phyloP scores from a whole-genome alignment of 2,888 invertebrate genomes.

The Muscina levida region DNA sequence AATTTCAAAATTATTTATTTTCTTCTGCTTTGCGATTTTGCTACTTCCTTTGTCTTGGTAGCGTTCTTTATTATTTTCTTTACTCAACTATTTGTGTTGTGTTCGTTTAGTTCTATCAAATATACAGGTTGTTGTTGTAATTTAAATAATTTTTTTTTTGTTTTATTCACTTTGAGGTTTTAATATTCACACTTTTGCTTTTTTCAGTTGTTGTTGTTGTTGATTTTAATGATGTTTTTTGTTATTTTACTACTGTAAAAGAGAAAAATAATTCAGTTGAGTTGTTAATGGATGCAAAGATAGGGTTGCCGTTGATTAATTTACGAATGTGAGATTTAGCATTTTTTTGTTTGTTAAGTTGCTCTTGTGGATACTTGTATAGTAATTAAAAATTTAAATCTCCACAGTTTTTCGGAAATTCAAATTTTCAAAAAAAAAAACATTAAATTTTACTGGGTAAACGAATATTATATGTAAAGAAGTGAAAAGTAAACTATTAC shows the following conservation, averaged over 20 bases:
- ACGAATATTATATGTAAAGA: no score
- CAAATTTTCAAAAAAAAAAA: no score
- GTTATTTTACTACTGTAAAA: conserved; percentile 39
- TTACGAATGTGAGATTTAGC: neutral
- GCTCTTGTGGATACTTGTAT: neutral
- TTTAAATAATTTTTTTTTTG: conserved; percentile 14
- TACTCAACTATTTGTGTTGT: conserved; percentile 5
- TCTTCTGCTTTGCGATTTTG: neutral
- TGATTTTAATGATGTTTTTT: conserved; percentile 32
- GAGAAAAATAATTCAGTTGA: neutral
- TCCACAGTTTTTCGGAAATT: no score
- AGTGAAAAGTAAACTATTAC: no score
- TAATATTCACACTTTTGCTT: conserved; percentile 8
- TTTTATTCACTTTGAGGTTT: neutral
- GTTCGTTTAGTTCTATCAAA: neutral
- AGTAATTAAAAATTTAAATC: no score
- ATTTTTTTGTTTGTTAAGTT: neutral
- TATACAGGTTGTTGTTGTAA: conserved; percentile 7
- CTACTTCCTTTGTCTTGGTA: neutral
- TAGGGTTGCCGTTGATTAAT: neutral
- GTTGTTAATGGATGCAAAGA: conserved; percentile 33
- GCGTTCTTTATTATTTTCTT: conserved; percentile 4
- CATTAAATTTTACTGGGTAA: no score
- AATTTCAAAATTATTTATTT: conserved; percentile 4
- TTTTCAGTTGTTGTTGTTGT: conserved; percentile 42